Evolutionary conservation across 2,888 invertebrate species (phyloP), one percentile per base, ranked within the genome.

Genomic region (Azorinus chamasolen): DNA sequence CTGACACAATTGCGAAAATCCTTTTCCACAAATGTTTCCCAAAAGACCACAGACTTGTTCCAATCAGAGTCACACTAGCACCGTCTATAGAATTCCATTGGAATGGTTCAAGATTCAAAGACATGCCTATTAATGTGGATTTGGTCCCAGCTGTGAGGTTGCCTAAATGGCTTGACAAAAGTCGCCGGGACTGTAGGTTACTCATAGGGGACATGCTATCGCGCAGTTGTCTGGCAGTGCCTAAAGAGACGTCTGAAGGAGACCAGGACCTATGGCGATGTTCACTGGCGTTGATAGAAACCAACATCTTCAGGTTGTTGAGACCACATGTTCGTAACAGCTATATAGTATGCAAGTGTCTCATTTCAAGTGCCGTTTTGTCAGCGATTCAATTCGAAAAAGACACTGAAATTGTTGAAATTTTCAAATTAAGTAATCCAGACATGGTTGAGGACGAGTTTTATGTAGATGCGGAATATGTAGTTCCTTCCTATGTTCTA

Each of bases 261-360:
- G 43, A 69, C 43, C 61, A 62, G 45, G 69, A 80, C 27, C 39
- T 76, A 32, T 80, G 79, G 79, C 65, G 79, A n/a, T 76, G 65
- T 48, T 80, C 79, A 0, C 51, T 76, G 25, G 69, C 76, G 24
- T 57, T 75, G 10, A 53, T 53, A 2, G 79, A 80, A 51, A 73
- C 73, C 1, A 72, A 73, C 16, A 76, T 80, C n/a, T 76, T 80
- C 41, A 59, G 75, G 53, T 72, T 65, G 18, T 27, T 76, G 12
- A 51, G 37, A 4, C 65, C 69, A 20, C 39, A 59, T 10, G 48
- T 80, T n/a, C 59, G 75, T 57, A 80, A 80, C 51, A 73, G 72
- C 25, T 80, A 80, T 48, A 73, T 65, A 6, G 27, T 45, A 1
- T 68, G 72, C 12, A 80, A 80, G 41, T 48, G 72, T 4, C 32